A percentile compares a stretch with the other conserved stretches of the same genome.
Conservation (phyloP, 2,113 vertebrate species). For the Malurus elegans region DNA sequence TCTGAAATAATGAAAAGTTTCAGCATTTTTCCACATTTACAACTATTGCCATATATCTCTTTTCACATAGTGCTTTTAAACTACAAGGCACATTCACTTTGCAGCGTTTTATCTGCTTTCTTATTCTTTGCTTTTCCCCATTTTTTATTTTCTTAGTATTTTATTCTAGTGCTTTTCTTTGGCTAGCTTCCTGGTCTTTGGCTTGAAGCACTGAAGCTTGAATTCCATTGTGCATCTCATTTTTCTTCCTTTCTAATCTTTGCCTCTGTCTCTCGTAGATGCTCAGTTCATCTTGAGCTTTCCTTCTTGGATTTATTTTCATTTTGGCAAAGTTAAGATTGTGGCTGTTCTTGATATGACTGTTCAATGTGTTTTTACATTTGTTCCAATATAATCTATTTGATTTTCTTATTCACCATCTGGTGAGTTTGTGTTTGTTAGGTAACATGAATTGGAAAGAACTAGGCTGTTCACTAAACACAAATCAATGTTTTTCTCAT, state of each 20-base stretch:
- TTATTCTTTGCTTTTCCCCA: not conserved
- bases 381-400: conserved; percentile 24
- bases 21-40: not conserved
- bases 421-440: conserved; percentile 43
- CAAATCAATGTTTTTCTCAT: not conserved
- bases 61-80: not conserved
- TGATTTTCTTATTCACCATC: conserved; percentile 46
- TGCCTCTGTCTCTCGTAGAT: not conserved
- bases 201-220: not conserved
- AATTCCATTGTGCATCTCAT: not conserved
- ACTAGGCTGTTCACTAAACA: not conserved
- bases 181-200: not conserved
- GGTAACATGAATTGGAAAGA: conserved; percentile 26
- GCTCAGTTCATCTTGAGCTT: not conserved
- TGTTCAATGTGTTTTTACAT: conserved; percentile 13
- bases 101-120: not conserved
- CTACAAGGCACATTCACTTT: not conserved
- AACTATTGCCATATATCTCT: not conserved
- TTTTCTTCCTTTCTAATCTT: not conserved
- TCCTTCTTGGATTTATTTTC: conserved; percentile 9
- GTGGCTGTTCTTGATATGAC: not conserved
- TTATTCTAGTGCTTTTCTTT: not conserved
- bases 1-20: not conserved
- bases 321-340: conserved; percentile 25
- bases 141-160: not conserved